Base-by-base conservation (phyloP, 2,113 vertebrate species). In the Phoxinus phoxinus region DNA sequence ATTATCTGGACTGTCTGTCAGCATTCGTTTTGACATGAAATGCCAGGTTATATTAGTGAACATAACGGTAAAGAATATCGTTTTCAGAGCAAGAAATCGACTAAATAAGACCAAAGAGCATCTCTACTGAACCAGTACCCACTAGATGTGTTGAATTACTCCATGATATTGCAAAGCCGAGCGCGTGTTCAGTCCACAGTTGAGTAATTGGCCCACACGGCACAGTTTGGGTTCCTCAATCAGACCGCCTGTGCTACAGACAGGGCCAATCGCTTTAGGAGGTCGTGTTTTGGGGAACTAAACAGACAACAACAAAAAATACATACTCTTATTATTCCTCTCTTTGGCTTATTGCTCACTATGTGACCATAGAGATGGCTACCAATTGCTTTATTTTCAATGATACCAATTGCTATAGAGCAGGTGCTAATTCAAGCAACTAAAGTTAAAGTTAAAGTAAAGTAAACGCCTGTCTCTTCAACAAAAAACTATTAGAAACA, bases 151-250 rank as follows among this genome's bases (percentile, higher is more conserved):
- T 67, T 17, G 7, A 3, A 25, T 30, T 7, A 65, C 27, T 15
- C 63, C 15, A 7, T 67, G 15, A 67, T 19, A 21, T 35, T 21
- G 30, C 0, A 32, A 19, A 21, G 27, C 2, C 3, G 27, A 65
- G 2, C 63, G 8, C 2, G 19, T 1, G 65, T 10, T 69, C 65
- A 69, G 65, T 4, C 17, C 17, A 1, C 8, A 59, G 58, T 13
- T 0, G n/a, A 61, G n/a, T 59, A 3, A n/a, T 0, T 1, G 23
- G 2, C 25, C 1, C 27, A 3, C 61, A 7, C 8, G 4, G 2
- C 63, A 17, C 63, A 32, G 12, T 63, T 27, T 27, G 61, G 4
- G 61, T 65, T 30, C 61, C 61, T 65, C 13, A 15, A 15, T 15
- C 25, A 5, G 58, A 59, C 58, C 21, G 58, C 58, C 53, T 58